Evolutionary conservation across 2,797 vertebrate species (phyloP), one percentile per base, ranked within the genome.

Genomic region (Threskiornis aethiopicus): DNA sequence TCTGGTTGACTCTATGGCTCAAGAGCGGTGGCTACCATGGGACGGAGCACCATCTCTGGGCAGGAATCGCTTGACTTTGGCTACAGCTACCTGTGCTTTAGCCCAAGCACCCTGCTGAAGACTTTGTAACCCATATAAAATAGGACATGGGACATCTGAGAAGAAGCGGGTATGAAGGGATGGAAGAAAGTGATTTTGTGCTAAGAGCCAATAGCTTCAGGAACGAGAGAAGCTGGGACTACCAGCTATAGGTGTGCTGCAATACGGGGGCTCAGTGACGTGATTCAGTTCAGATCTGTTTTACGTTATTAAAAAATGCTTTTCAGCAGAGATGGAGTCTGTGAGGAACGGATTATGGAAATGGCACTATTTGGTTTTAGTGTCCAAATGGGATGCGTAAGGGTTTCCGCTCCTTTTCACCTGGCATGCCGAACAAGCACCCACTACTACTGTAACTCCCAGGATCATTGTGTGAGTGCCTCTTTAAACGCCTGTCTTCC

Each of bases 61-160:
- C 13, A 58, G 33, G 20, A 58, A 57, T 33, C 6, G 10, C 19
- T 66, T 44, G 29, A 6, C 26, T 79, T 64, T n/a, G 58, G 49
- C 49, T 64, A 44, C 54, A 79, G 54, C 33, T 67, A 28, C 66
- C 31, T 14, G 39, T 14, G 15, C 70, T 66, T 78, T 28, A 81
- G 70, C 44, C 37, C 28, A 33, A 44, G 31, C 22, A 76, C 54
- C 24, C 33, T 29, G n/a, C 16, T 31, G 24, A 61, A 57, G 65
- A 12, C 54, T n/a, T 28, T 37, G 13, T 21, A n/a, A 71, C 8
- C 22, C 66, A 6, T 19, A 37, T 9, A 15, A 33, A 52, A 39
- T 1, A 58, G 46, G 33, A 29, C 2, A 1, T 8, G 19, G n/a
- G 31, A 67, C 20, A 44, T 28, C 49, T 0, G 0, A 52, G 42